Evolutionary conservation across 2,113 vertebrate genomes (phyloP).

Genomic region (Cryptomyrus ogoouensis): DNA sequence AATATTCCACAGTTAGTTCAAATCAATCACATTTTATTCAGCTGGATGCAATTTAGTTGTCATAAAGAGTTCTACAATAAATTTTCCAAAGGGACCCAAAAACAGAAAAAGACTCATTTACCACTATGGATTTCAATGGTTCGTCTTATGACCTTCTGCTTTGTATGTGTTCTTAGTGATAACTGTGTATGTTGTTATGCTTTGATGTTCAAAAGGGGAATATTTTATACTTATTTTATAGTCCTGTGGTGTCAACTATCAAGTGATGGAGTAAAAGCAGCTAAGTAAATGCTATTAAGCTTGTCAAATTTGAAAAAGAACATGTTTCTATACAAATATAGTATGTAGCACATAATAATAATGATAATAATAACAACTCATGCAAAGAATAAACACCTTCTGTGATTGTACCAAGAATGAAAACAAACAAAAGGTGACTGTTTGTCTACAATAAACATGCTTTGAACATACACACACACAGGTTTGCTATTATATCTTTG

Average conservation of each 20-base stretch:
- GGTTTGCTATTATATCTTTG: constrained; percentile 36
- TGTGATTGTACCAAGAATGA: not conserved
- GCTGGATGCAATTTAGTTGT: not conserved
- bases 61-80: not conserved
- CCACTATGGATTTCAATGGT: not conserved
- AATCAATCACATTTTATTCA: constrained; percentile 3
- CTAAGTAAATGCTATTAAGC: not conserved
- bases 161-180: not conserved
- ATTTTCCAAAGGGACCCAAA: not conserved
- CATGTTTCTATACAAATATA: not conserved
- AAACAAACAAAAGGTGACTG: not conserved
- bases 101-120: not conserved
- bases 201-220: constrained; percentile 1
- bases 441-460: not conserved
- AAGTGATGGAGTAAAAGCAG: not conserved
- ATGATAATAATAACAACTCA: not conserved
- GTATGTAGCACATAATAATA: not conserved
- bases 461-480: not conserved
- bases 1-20: not conserved
- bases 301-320: not conserved
- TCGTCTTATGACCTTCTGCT: not conserved
- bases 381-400: not conserved
- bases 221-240: not conserved
- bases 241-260: not conserved
- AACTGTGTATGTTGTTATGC: not conserved